Conservation (phyloP, 2,888 invertebrate species). For the Pollenia amentaria region DNA sequence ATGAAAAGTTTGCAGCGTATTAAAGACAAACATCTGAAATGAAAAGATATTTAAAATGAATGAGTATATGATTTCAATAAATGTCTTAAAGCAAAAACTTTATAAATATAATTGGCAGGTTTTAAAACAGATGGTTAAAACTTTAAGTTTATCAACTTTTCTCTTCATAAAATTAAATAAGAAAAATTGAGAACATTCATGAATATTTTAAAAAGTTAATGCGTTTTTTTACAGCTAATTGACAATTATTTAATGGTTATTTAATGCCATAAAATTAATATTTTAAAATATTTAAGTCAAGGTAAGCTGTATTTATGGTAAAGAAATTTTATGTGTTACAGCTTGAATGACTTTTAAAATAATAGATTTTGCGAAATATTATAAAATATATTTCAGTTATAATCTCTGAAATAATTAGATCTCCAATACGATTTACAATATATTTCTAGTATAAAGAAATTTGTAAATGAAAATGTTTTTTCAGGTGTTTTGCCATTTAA, state of each 20-base stretch:
- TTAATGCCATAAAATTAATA: too few relatives aligned
- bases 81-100: constrained; percentile 28
- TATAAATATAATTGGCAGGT: too few relatives aligned
- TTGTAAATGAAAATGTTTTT: background rate
- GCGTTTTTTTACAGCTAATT: too few relatives aligned
- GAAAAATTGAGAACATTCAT: background rate
- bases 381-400: background rate
- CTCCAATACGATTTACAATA: background rate
- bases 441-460: background rate
- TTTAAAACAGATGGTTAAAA: background rate
- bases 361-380: too few relatives aligned
- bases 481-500: background rate
- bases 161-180: background rate
- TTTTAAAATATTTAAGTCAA: background rate
- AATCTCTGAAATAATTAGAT: background rate
- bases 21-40: constrained; percentile 6
- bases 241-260: too few relatives aligned
- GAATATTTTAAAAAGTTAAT: too few relatives aligned
- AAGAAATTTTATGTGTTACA: background rate
- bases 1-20: background rate
- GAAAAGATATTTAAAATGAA: background rate
- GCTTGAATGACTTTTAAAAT: too few relatives aligned
- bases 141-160: background rate
- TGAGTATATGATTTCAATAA: background rate
- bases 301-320: background rate